Base-by-base conservation (phyloP, 2,888 invertebrate species). In the Gerosis bhagava region DNA sequence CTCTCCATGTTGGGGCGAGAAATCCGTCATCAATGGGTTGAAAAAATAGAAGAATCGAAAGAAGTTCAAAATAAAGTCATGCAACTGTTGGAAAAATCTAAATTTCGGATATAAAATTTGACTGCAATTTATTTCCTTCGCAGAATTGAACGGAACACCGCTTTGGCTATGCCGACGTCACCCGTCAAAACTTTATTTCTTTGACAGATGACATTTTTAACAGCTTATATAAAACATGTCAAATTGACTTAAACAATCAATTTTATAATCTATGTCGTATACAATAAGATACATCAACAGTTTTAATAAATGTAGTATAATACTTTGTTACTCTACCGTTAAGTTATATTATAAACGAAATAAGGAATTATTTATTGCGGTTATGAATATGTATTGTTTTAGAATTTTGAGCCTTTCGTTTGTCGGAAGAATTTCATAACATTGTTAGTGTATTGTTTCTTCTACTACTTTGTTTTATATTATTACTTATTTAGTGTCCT, bases 351-450 rank as follows among this genome's bases (percentile, higher is more conserved):
- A n/a, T 28, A 11, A 37, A 51, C 65, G 65, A 55, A 53, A 54
- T 45, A 62, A 63, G 53, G 62, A 62, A 51, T 45, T 53, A 32
- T 77, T 75, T 76, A 76, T 70, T 70, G 74, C 66, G 68, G 75
- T 76, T 63, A 63, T 70, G 65, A 69, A 63, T 59, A 57, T 50
- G 25, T 59, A 49, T 54, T 54, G 43, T 49, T 49, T 36, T 46
- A 37, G 29, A 21, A 51, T 35, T 17, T 22, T n/a, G n/a, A n/a
- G n/a, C n/a, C n/a, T 29, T 51, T 42, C 43, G 28, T 50, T 56
- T 57, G 56, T 32, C 46, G 46, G 46, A 17, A 19, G 31, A 31
- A n/a, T n/a, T n/a, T n/a, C n/a, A n/a, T n/a, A n/a, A n/a, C n/a
- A 45, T 39, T 34, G 17, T 16, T 16, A 2, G 11, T 8, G 26